Evolutionary conservation across 2,888 invertebrate genomes (phyloP), one percentile per base, ranked within the genome.

Genomic region (Agrotis segetum): DNA sequence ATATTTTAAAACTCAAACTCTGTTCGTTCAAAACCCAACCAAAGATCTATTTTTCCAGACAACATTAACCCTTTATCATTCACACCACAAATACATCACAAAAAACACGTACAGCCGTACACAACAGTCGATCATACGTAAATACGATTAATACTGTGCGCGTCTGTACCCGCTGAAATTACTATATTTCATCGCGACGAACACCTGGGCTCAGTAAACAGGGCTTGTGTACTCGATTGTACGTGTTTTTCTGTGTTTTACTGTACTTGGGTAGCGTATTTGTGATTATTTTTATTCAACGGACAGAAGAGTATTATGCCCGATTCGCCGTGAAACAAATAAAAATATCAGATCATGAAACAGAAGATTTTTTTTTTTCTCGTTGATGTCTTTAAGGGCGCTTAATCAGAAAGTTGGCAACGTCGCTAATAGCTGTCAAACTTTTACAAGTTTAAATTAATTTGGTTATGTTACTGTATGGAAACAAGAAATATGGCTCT

Each of bases 201-300:
- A 68, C 80, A 83, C 83, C 83, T 81, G 83, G 2, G 74, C n/a
- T 63, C 53, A 6, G 65, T 66, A 52, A 66, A 66, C 58, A 78
- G 19, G 40, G n/a, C 24, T 34, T 64, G 62, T 81, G 47, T 80
- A 49, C 58, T 49, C 29, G 16, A 47, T 17, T 56, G 59, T 44
- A 60, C 29, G 63, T 62, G 29, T 58, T n/a, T 56, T 55, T 9
- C 34, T 47, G 24, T 72, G 13, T 64, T 79, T 79, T 70, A 5
- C 34, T 34, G 13, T n/a, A 24, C 53, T 59, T 44, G 40, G 16
- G 21, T 29, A 24, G 2, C 2, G 16, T 16, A 1, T n/a, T 56
- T 29, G 1, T 13, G 44, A n/a, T 58, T 59, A 29, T 49, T 55
- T 6, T 53, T 13, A n/a, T 40, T 44, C n/a, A 47, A 29, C 21